phyloP scores from a whole-genome alignment of 2,113 vertebrate genomes.

The Jacana jacana region DNA sequence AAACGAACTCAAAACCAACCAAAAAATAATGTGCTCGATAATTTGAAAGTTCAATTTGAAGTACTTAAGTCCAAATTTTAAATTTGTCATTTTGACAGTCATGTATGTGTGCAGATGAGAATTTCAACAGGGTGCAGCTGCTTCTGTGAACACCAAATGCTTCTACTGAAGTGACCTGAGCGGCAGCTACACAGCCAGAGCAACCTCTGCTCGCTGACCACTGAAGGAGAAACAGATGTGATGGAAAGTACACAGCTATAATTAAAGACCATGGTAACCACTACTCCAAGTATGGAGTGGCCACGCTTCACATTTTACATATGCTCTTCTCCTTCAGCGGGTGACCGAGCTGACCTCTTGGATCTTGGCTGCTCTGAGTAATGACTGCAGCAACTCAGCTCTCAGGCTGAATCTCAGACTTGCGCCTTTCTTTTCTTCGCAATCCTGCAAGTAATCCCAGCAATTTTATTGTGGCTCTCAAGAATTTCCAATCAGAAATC shows the following conservation, averaged over 20 bases:
- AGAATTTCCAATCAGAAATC: background rate
- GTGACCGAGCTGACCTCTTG: background rate
- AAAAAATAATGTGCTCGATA: background rate
- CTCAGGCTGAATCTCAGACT: background rate
- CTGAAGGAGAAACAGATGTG: background rate
- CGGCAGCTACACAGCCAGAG: background rate
- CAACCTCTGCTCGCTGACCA: background rate
- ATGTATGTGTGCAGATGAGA: background rate
- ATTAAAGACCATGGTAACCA: background rate
- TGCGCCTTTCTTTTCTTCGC: background rate
- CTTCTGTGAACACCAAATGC: background rate
- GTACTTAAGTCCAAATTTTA: background rate
- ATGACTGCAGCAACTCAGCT: accelerated
- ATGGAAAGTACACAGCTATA: background rate
- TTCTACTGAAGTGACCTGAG: background rate
- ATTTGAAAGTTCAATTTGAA: background rate
- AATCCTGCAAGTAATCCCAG: background rate
- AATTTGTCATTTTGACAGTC: background rate
- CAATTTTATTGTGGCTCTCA: background rate
- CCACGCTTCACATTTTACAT: background rate
- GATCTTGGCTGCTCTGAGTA: background rate
- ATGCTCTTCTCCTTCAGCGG: background rate
- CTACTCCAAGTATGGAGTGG: background rate
- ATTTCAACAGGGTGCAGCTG: background rate
- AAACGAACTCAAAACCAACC: background rate